Percentiles rank a stretch among this genome's conserved stretches.
Evolutionary conservation across 1,140 invertebrate species (phyloP).

Genomic region (Palaemon carinicauda): DNA sequence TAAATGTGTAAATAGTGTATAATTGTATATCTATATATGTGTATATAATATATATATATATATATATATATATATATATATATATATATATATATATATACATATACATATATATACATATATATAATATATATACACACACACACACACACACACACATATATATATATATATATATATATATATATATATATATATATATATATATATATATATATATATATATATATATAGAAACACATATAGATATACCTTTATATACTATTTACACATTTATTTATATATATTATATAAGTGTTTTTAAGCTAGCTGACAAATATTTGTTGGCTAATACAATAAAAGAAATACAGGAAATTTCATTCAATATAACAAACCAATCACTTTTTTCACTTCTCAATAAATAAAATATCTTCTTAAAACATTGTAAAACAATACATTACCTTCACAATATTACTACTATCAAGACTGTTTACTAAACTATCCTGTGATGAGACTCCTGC

Average conservation of each 20-base stretch:
- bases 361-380: not conserved
- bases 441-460: too few relatives aligned
- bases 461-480: too few relatives aligned
- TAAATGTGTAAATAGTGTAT: too few relatives aligned
- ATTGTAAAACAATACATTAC: not conserved
- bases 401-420: not conserved
- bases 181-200: conserved; percentile 5
- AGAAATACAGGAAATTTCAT: not conserved
- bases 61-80: conserved; percentile 9
- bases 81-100: conserved; percentile 9
- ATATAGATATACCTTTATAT: not conserved
- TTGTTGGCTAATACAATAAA: not conserved
- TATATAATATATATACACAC: not conserved
- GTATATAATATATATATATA: too few relatives aligned
- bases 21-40: too few relatives aligned
- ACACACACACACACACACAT: not conserved
- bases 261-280: too few relatives aligned
- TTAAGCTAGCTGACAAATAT: too few relatives aligned
- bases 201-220: not conserved
- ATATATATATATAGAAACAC: not conserved
- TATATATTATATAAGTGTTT: too few relatives aligned
- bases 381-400: not conserved
- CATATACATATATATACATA: too few relatives aligned
- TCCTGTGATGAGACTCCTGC: too few relatives aligned
- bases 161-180: conserved; percentile 9